Base-by-base conservation (phyloP, 2,113 vertebrate genomes). In the Callopanchax toddi region DNA sequence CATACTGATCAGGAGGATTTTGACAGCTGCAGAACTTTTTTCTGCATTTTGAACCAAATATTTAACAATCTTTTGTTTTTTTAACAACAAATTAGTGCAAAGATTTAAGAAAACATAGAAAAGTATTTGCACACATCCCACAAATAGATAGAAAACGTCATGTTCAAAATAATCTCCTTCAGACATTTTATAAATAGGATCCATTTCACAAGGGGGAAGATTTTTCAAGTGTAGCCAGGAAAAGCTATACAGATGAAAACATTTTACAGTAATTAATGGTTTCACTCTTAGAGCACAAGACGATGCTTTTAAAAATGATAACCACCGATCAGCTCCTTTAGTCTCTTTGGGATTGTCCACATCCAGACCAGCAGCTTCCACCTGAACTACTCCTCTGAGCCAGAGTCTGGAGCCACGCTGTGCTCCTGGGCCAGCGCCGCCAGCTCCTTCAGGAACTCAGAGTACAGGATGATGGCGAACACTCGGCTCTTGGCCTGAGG, bases 401-500 rank as follows among this genome's bases (percentile, higher is more conserved):
- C 20, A 3, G 12, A 29, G 52, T 79, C 79, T 23, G 11, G 75
- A 3, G 79, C 55, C 45, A 85, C 64, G 87, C 85, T 87, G 71
- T 83, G 91, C 79, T 88, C 89, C 78, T 83, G 86, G 6, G 94
- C 94, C 36, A 97, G 81, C 77, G 96, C 97, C 0, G 97, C 96
- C 84, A 99, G 89, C 74, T 99, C 97, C 81, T 98, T 99, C 56
- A 99, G 91, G 84, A 99, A 98, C 89, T 98, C 97, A 0, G 93
- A 93, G 43, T 92, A 98, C 32, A 99, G 93, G 59, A 96, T 89
- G 1, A 94, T 92, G 5, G 96, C 95, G 0, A 97, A 94, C 40
- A 95, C 89, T 0, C 91, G 69, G 61, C 94, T 95, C 83, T 92
- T 92, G 88, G 92, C 91, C 0, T 93, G 90, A 0, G 53, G 67